A percentile compares a stretch with the other conserved stretches of the same genome.
These are phyloP conservation scores for Sialis lutaria DNA, from an alignment of 2,888 invertebrate genomes.

Conservation along the genomic window DNA sequence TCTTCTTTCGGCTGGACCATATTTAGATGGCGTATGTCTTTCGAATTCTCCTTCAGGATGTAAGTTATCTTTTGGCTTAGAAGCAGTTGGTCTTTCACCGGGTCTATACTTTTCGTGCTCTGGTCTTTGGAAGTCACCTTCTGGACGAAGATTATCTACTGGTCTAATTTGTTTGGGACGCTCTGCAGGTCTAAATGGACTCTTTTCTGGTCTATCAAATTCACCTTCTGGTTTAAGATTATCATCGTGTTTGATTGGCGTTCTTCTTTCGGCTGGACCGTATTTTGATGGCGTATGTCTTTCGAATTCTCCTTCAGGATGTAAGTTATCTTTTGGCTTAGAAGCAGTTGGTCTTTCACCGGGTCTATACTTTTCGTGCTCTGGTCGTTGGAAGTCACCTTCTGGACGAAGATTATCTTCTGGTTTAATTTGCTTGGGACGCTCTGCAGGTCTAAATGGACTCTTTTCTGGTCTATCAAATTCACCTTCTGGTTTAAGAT, in stretches of 20 bases:
- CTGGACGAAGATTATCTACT: slow-evolving; percentile 32
- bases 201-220: slow-evolving; percentile 20
- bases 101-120: slow-evolving; percentile 21
- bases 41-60: slow-evolving; percentile 27
- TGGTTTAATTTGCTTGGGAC: slow-evolving; percentile 18
- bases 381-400: slow-evolving; percentile 29
- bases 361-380: slow-evolving; percentile 23
- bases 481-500: slow-evolving; percentile 39
- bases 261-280: slow-evolving; percentile 20
- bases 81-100: slow-evolving; percentile 24
- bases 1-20: slow-evolving; percentile 23
- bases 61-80: slow-evolving; percentile 31
- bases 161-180: slow-evolving; percentile 24
- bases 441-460: slow-evolving; percentile 18
- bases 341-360: slow-evolving; percentile 24
- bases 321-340: slow-evolving; percentile 29
- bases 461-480: slow-evolving; percentile 17
- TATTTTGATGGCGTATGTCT: slow-evolving; percentile 17
- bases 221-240: slow-evolving; percentile 31
- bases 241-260: slow-evolving; percentile 27
- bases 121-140: slow-evolving; percentile 30
- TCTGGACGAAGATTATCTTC: slow-evolving; percentile 25
- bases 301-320: slow-evolving; percentile 30
- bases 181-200: slow-evolving; percentile 25
- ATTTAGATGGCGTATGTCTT: slow-evolving; percentile 8